Evolutionary conservation across 2,888 invertebrate species (phyloP), one percentile per base, ranked within the genome.

Genomic region (Nymphalis c-album): DNA sequence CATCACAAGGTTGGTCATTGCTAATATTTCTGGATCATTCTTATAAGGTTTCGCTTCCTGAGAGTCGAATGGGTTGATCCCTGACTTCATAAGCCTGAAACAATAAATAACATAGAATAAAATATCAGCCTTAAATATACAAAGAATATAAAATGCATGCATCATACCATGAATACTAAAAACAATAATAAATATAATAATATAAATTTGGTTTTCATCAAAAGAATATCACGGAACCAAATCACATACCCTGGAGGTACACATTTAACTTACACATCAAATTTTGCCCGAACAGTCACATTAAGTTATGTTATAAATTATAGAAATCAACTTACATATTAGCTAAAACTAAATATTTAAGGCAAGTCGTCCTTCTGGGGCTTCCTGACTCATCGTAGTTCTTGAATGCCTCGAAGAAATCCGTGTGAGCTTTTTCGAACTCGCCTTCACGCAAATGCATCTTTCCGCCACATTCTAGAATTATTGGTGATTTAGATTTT

Each of bases 41-140:
- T 99, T 99, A 86, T 99, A 99, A 0, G 99, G 99, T 85, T 99
- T 99, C 0, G 99, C 99, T 93, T 99, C 99, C 93, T 99, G 99
- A 0, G 99, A 99, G 90, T 99, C 99, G 87, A 99, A 99, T 0
- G 99, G 99, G 92, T 99, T 99, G 74, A 99, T 99, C 48, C 98
- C 99, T 6, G 99, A 99, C 86, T 99, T 99, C 98, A 99, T 99
- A 74, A 99, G 93, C 97, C 97, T 97, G 78, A 0, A 73, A 0
- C 40, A n/a, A 48, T 48, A 8, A 48, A 48, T n/a, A 48, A 7
- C 0, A 48, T 6, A n/a, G 1, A n/a, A n/a, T 17, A 47, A n/a
- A 48, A 48, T 7, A 99, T 99, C 74, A 99, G 93, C 97, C 97
- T 97, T 78, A 0, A 73, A 76, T 45, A 48, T 53, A 40, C 59